Conservation (phyloP, 1,140 invertebrate species). For the Ooceraea biroi region DNA sequence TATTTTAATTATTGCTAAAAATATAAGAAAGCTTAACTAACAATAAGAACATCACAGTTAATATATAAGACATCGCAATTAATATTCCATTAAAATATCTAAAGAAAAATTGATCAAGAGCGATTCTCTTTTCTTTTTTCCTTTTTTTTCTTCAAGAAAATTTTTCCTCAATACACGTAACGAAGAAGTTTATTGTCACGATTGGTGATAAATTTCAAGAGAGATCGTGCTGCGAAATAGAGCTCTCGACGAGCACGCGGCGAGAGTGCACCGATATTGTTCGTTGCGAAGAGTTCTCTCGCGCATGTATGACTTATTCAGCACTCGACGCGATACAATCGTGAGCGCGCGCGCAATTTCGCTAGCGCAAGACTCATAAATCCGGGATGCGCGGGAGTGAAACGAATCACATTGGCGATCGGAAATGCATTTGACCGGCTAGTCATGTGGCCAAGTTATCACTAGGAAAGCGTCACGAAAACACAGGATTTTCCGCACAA, state of each 20-base stretch:
- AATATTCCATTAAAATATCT: too few species aligned
- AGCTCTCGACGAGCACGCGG: slow-evolving; percentile 16
- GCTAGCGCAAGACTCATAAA: slow-evolving; percentile 50
- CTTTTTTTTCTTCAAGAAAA: too few species aligned
- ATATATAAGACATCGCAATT: too few species aligned
- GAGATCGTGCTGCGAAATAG: slow-evolving; percentile 9
- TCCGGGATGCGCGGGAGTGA: slow-evolving; percentile 26
- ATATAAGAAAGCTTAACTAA: too few species aligned
- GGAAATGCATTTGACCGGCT: slow-evolving; percentile 51
- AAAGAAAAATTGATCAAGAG: too few species aligned
- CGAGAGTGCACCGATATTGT: slow-evolving; percentile 36
- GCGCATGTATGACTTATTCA: slow-evolving; percentile 44
- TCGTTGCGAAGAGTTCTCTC: slow-evolving; percentile 14
- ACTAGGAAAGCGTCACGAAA: slow-evolving; percentile 17
- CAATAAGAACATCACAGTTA: too few species aligned
- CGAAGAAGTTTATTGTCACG: slow-evolving; percentile 16
- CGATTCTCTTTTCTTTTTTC: too few species aligned
- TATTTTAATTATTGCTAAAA: too few species aligned
- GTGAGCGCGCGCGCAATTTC: slow-evolving; percentile 20
- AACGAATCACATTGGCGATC: slow-evolving; percentile 49
- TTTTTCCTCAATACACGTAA: neutral
- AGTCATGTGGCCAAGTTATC: slow-evolving; percentile 15
- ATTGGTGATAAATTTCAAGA: slow-evolving; percentile 22
- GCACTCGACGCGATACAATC: slow-evolving; percentile 58
- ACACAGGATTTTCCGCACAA: slow-evolving; percentile 9